Percentiles rank a stretch among this genome's conserved stretches.
Evolutionary conservation across 1,140 invertebrate genomes (phyloP).

Genomic region (Solen grandis): DNA sequence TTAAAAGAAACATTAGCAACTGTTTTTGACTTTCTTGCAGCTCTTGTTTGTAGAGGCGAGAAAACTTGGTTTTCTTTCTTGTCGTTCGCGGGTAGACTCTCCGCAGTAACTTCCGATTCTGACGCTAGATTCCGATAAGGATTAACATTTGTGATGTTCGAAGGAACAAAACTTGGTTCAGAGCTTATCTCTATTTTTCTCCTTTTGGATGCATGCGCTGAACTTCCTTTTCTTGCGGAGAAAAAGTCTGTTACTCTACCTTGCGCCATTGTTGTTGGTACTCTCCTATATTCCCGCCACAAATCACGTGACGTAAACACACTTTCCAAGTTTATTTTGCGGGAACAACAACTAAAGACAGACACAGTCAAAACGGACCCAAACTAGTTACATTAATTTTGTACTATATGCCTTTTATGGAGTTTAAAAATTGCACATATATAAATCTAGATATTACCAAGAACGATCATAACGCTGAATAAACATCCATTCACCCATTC

Average conservation of each 20-base stretch:
- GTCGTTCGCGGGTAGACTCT: conserved; percentile 5
- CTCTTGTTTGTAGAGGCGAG: conserved; percentile 36
- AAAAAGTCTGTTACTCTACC: conserved; percentile 71
- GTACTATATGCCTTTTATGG: too few species aligned
- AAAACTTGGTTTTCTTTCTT: conserved; percentile 31
- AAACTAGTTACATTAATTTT: too few species aligned
- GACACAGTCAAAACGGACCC: too few species aligned
- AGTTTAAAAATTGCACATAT: too few species aligned
- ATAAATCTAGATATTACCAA: too few species aligned
- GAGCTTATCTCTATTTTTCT: conserved; percentile 65
- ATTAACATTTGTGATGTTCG: conserved; percentile 36
- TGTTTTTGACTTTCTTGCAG: conserved; percentile 27
- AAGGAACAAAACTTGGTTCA: conserved; percentile 43
- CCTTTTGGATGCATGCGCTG: conserved; percentile 69
- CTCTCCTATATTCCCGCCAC: conserved; percentile 55
- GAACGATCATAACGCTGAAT: too few species aligned
- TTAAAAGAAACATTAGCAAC: neutral
- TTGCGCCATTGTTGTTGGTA: conserved; percentile 73
- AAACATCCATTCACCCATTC: too few species aligned
- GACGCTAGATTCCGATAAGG: conserved; percentile 25
- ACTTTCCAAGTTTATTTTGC: too few species aligned
- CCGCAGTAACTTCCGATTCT: conserved; percentile 2
- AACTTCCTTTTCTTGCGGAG: conserved; percentile 64
- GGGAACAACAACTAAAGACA: too few species aligned
- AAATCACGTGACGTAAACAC: conserved; percentile 69